Percentiles rank a stretch among this genome's conserved stretches.
Evolutionary conservation across 2,888 invertebrate genomes (phyloP).

Genomic region (Taenaris catops): DNA sequence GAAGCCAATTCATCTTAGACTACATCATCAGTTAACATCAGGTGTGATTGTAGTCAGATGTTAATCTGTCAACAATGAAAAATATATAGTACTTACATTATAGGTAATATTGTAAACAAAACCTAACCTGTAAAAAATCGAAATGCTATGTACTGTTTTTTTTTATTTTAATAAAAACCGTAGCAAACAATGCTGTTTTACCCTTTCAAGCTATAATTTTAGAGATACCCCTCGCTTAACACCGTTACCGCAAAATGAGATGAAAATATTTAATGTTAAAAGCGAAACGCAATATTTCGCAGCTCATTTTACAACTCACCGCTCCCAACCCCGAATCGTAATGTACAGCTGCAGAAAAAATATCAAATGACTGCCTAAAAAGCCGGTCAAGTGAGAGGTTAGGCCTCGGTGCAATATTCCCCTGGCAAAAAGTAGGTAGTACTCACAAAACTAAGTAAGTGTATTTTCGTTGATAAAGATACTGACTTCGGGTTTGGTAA

Average conservation of each 20-base stretch:
- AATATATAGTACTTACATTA: conserved; percentile 5
- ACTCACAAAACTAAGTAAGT: no score
- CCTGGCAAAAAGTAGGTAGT: background rate
- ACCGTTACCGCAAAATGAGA: conserved; percentile 20
- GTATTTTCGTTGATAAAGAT: no score
- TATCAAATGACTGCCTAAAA: conserved; percentile 8
- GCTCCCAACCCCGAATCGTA: conserved; percentile 10
- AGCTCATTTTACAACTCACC: conserved; percentile 25
- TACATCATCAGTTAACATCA: no score
- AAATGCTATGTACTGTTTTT: no score
- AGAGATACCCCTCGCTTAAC: background rate
- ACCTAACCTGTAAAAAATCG: background rate
- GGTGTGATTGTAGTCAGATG: no score
- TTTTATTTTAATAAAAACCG: no score
- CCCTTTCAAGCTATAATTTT: no score
- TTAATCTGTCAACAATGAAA: no score
- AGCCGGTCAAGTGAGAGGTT: conserved; percentile 3
- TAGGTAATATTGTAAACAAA: background rate
- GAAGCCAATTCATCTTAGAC: no score
- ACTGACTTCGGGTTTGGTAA: no score
- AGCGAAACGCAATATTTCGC: conserved; percentile 27
- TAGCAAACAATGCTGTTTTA: no score
- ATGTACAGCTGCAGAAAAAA: conserved; percentile 6
- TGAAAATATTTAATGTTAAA: conserved; percentile 31
- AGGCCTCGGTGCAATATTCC: background rate